phyloP scores from a whole-genome alignment of 2,113 vertebrate species.

The Phylloscopus trochilus region DNA sequence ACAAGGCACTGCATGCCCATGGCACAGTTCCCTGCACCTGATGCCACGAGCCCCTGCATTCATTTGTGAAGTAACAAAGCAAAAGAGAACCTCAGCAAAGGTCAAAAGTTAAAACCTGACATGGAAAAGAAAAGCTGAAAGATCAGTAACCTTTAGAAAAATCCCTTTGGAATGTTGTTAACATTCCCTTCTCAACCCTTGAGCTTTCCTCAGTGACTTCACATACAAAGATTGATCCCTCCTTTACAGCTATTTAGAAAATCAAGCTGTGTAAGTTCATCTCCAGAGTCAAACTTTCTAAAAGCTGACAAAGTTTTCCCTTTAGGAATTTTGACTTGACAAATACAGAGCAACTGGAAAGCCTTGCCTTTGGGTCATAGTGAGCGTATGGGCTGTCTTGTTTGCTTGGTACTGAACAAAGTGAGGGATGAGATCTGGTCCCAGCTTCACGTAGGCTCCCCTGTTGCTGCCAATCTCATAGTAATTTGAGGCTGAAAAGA shows the following conservation, averaged over 20 bases:
- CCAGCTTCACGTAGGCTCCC: slow-evolving; percentile 90
- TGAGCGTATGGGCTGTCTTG: slow-evolving; percentile 78
- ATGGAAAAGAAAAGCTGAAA: not conserved
- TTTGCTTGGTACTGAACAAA: slow-evolving; percentile 89
- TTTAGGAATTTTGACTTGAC: not conserved
- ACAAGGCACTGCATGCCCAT: not conserved
- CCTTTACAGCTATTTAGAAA: not conserved
- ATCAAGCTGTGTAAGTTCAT: not conserved
- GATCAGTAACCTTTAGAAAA: not conserved
- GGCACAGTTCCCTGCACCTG: not conserved
- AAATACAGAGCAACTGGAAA: not conserved
- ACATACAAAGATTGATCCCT: not conserved
- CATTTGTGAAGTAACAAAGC: not conserved
- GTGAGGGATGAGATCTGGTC: slow-evolving; percentile 84
- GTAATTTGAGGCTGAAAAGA: slow-evolving; percentile 98
- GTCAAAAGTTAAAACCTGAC: not conserved
- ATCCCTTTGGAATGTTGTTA: not conserved
- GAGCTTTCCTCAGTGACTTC: not conserved
- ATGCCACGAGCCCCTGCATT: not conserved
- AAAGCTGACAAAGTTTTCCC: not conserved
- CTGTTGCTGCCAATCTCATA: slow-evolving; percentile 92
- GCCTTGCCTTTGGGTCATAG: slow-evolving; percentile 88
- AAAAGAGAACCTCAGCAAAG: not conserved
- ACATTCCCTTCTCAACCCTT: not conserved
- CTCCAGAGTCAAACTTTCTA: not conserved